Base-by-base conservation (phyloP, 2,888 invertebrate genomes). In the Dynastes hyllus region DNA sequence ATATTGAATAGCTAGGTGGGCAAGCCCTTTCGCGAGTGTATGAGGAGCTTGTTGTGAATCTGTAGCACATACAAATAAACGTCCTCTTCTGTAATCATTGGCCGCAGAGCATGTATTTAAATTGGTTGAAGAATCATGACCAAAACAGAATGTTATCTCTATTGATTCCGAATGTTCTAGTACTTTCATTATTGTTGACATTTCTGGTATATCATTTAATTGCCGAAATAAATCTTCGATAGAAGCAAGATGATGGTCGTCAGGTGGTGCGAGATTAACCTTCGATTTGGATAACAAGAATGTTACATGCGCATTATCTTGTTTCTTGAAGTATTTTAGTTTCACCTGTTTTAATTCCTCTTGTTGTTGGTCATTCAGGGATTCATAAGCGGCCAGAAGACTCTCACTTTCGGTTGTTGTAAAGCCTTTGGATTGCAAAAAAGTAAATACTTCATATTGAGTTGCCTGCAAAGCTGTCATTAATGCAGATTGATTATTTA, bases 141-240 rank as follows among this genome's bases (percentile, higher is more conserved):
- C 13, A 11, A 32, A 69, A 8, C 51, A 37, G 51, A 69, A 69
- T 29, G 22, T 69, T 29, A 69, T 69, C 2, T 69, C 69, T 50
- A 51, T 22, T 4, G 27, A 50, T 29, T 69, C 51, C 9, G 69
- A 27, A 45, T 51, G 51, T 50, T 69, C 69, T 29, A 69, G 6
- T 5, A 69, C 69, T 29, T 69, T 69, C 29, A 69, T 16, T 27
- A 69, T 27, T 5, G 69, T 69, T 4, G 69, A 51, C 4, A 69
- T 22, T 5, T 51, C 27, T 11, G 69, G 69, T 27, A 51, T 29
- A 13, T 69, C 29, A 6, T 69, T 51, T 32, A 69, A n/a, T 29
- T 51, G 51, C 13, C 51, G 27, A 27, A 51, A 69, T 51, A 69
- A 29, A 50, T 53, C 69, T 50, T 51, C 22, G 2, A 69, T 51